Evolutionary conservation across 1,140 invertebrate genomes (phyloP).

Genomic region (Nebria ingens): DNA sequence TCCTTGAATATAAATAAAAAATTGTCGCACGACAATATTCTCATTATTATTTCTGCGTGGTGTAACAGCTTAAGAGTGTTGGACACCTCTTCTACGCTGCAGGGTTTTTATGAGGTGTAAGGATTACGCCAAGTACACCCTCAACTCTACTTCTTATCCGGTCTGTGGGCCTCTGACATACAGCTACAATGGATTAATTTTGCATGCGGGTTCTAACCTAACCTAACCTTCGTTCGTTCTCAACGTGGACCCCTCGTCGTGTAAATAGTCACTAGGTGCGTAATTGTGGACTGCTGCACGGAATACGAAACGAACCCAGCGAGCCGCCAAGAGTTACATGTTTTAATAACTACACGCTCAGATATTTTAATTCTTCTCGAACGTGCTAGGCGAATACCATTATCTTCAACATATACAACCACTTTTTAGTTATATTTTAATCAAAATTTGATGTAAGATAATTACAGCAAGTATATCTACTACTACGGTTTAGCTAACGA

Average conservation of each 20-base stretch:
- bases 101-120: slow-evolving; percentile 4
- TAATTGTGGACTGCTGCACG: neutral
- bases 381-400: neutral
- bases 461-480: no score
- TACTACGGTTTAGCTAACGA: no score
- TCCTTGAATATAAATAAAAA: no score
- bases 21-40: no score
- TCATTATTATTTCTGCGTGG: no score
- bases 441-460: no score
- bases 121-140: slow-evolving; percentile 4
- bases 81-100: neutral
- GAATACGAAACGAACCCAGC: neutral
- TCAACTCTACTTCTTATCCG: neutral
- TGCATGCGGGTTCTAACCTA: neutral
- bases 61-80: no score
- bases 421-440: no score
- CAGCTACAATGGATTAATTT: slow-evolving; percentile 7
- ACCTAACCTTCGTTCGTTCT: neutral
- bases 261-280: slow-evolving; percentile 4
- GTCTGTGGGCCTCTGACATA: neutral
- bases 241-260: neutral
- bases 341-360: slow-evolving; percentile 1
- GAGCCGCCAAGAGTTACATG: neutral
- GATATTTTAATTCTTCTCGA: slow-evolving; percentile 5
- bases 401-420: no score